A percentile compares a stretch with the other conserved stretches of the same genome.
Conservation (phyloP, 2,888 invertebrate genomes). For the Oithona nana region DNA sequence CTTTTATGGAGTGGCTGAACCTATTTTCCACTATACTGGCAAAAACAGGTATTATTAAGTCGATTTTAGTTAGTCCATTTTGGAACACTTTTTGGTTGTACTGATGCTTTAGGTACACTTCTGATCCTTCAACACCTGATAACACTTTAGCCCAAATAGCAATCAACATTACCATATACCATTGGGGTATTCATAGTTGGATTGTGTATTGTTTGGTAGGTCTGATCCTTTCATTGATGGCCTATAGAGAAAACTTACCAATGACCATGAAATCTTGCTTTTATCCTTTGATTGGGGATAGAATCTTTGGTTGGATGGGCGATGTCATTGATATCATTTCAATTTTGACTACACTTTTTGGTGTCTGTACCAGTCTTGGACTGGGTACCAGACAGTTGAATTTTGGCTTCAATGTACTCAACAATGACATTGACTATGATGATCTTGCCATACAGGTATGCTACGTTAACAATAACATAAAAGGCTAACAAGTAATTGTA, state of each 20-base stretch:
- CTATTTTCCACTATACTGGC: conserved; percentile 7
- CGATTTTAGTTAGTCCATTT: no score
- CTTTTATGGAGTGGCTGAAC: conserved; percentile 16
- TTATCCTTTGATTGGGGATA: conserved; percentile 12
- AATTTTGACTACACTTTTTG: conserved; percentile 13
- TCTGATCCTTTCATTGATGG: neutral
- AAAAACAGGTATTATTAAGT: neutral
- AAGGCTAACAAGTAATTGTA: no score
- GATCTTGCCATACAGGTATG: neutral
- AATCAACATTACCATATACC: conserved; percentile 8
- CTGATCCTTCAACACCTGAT: conserved; percentile 5
- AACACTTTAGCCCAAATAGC: conserved; percentile 7
- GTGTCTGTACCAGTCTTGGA: conserved; percentile 15
- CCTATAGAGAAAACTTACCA: conserved; percentile 9
- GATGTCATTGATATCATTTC: conserved; percentile 11
- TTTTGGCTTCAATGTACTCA: neutral
- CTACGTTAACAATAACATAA: no score
- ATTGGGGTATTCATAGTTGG: conserved; percentile 15
- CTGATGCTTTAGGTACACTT: conserved; percentile 2
- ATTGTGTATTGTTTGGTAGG: conserved; percentile 11
- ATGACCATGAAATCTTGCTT: conserved; percentile 17
- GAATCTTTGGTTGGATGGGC: conserved; percentile 14
- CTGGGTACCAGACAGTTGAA: conserved; percentile 11
- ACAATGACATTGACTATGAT: neutral
- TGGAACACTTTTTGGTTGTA: no score